Percentiles rank a stretch among this genome's conserved stretches.
phyloP scores from a whole-genome alignment of 2,113 vertebrate species.

The Oreochromis tanganicae region DNA sequence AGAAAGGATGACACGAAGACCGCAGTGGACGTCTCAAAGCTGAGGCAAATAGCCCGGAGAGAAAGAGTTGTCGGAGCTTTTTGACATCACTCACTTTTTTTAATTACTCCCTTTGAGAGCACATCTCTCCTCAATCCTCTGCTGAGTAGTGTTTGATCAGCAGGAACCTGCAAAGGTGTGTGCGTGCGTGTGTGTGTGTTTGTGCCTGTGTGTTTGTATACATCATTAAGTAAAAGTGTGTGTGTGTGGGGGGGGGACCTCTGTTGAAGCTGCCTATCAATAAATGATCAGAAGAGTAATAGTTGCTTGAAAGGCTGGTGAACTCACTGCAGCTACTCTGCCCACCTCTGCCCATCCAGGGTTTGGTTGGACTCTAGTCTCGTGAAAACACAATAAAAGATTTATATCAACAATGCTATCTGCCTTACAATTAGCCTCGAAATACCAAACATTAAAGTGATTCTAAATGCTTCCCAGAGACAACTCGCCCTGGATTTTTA shows the following conservation, averaged over 20 bases:
- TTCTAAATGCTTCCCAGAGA: background rate
- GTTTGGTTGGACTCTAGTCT: background rate
- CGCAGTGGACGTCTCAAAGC: background rate
- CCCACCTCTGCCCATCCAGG: background rate
- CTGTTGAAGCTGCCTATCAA: conserved; percentile 14
- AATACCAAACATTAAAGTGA: background rate
- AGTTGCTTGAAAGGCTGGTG: background rate
- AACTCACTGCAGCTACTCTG: background rate
- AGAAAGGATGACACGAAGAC: background rate
- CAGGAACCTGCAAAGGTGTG: background rate
- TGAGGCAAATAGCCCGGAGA: background rate
- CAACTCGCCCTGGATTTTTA: background rate
- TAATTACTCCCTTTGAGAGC: conserved; percentile 50
- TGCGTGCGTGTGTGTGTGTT: background rate
- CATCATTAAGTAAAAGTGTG: conserved; percentile 14
- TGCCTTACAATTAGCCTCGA: background rate
- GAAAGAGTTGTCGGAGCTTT: background rate
- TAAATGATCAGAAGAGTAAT: conserved; percentile 38
- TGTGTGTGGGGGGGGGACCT: background rate
- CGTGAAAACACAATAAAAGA: background rate
- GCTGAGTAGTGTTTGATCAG: conserved; percentile 31
- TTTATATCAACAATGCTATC: background rate
- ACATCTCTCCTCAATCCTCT: conserved; percentile 11
- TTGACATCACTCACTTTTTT: conserved; percentile 31
- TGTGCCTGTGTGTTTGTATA: background rate